Percentiles rank a stretch among this genome's conserved stretches.
phyloP scores from a whole-genome alignment of 2,113 vertebrate species.

The Parotia lawesii region DNA sequence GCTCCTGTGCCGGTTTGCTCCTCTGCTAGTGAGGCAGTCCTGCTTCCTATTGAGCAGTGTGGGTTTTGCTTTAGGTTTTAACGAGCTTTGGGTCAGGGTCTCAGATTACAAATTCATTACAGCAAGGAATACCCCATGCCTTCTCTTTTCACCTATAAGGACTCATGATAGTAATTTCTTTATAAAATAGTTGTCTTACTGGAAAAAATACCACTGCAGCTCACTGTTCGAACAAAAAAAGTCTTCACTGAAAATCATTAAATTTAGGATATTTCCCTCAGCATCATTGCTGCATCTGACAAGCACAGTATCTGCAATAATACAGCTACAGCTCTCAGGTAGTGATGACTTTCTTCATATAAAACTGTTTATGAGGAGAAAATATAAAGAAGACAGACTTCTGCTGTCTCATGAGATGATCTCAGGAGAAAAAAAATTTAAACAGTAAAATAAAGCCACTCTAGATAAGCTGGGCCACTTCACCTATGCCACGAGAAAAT shows the following conservation, averaged over 20 bases:
- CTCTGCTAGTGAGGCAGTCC: not conserved
- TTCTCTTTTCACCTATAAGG: not conserved
- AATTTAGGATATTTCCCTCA: not conserved
- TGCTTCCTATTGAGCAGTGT: not conserved
- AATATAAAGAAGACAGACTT: not conserved
- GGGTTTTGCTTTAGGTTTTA: not conserved
- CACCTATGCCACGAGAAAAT: not conserved
- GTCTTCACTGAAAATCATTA: not conserved
- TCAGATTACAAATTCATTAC: not conserved
- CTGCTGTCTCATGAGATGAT: not conserved
- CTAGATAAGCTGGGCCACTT: fast-evolving
- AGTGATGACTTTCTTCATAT: not conserved
- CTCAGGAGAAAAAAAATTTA: not conserved
- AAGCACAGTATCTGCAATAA: not conserved
- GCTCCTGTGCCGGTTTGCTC: not conserved
- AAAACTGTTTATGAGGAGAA: not conserved
- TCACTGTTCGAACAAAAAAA: not conserved
- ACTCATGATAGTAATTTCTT: not conserved
- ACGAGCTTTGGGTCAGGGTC: not conserved
- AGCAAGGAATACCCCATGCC: not conserved
- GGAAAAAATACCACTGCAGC: not conserved
- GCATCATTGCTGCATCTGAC: not conserved
- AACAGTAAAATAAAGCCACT: not conserved
- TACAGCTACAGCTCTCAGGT: not conserved
- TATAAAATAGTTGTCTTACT: not conserved